Evolutionary conservation across 2,113 vertebrate genomes (phyloP).

Genomic region (Leptobrachium leishanense): DNA sequence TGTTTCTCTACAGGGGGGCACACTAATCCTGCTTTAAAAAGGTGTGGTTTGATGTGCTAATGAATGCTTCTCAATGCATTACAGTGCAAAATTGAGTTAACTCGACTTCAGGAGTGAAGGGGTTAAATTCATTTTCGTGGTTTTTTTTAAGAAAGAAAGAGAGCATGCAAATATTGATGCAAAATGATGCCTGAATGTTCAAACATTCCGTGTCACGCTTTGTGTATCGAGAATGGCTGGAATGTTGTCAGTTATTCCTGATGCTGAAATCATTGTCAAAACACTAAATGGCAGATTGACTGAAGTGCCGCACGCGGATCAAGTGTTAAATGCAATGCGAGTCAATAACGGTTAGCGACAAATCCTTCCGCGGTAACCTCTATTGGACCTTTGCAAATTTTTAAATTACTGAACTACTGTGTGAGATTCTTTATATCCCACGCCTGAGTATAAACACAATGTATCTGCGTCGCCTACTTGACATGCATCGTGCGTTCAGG

Average conservation of each 20-base stretch:
- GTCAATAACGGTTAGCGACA: background rate
- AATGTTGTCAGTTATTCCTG: background rate
- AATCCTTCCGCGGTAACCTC: background rate
- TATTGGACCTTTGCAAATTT: background rate
- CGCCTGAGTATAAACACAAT: background rate
- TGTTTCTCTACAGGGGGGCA: no score
- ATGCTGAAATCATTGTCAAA: background rate
- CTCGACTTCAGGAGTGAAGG: no score
- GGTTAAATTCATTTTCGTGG: no score
- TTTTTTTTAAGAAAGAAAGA: no score
- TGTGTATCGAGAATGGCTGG: background rate
- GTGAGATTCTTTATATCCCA: background rate
- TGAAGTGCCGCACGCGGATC: background rate
- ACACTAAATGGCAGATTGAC: constrained; percentile 1
- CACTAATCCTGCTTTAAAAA: no score
- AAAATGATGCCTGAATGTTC: no score
- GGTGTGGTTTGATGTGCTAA: no score
- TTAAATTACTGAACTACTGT: background rate
- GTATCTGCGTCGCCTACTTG: background rate
- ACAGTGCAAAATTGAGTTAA: no score
- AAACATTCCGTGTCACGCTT: background rate
- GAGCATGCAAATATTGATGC: no score
- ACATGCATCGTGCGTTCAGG: background rate
- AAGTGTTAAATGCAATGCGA: background rate
- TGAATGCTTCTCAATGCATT: no score